Evolutionary conservation across 1,140 invertebrate species (phyloP), one percentile per base, ranked within the genome.

Genomic region (Drosophila oshimai): DNA sequence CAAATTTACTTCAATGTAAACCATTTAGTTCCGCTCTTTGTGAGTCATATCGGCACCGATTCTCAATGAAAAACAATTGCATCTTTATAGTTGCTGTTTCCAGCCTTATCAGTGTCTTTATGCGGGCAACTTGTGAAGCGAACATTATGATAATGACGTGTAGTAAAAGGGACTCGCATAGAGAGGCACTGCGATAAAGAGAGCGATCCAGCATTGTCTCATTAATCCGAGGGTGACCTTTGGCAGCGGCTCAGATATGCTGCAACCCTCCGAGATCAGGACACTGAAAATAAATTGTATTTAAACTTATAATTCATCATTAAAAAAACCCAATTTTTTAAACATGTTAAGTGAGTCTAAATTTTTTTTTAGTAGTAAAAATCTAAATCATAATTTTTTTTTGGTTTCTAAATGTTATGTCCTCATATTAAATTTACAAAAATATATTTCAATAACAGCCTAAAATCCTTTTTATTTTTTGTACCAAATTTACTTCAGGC

Each of bases 121-220:
- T 81, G 78, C 78, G 78, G 78, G 78, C 47, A 42, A 45, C 34
- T 77, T 69, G 31, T 77, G 34, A 69, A 73, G 68, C 68, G 73
- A 78, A 68, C 22, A 58, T 62, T 57, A 83, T 62, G 74, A 80
- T 80, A 80, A 50, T 26, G 37, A 42, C 39, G n/a, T n/a, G n/a
- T n/a, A n/a, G 26, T n/a, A 45, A 47, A 49, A 34, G n/a, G 28
- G 24, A 29, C 13, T 31, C 6, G 4, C 34, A 22, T 13, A 65
- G 28, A 31, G 18, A 6, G 12, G 31, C 24, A 49, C 50, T 39
- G 37, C 26, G 55, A 37, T 44, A 47, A 39, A 51, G 26, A 41
- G 34, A 44, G 36, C 47, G 42, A 55, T 22, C 49, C 74, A 45
- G 54, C 41, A 36, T 29, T 68, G 57, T 64, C 64, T 51, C 44